These are phyloP conservation scores for Oceanodroma tethys DNA, from an alignment of 2,113 vertebrate genomes.

Conservation along the genomic window DNA sequence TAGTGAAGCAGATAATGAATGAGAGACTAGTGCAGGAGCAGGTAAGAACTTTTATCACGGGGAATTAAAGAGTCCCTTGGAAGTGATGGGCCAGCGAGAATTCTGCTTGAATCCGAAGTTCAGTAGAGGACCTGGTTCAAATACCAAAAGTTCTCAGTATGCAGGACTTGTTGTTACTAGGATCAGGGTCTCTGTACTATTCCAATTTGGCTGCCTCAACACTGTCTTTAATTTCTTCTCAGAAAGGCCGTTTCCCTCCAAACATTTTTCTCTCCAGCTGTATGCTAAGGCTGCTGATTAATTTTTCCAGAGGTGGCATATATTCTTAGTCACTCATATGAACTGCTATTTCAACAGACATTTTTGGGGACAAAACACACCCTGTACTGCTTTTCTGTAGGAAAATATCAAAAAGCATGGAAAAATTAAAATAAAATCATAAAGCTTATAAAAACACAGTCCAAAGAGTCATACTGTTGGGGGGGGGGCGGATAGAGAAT, in stretches of 20 bases:
- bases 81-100: not conserved
- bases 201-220: not conserved
- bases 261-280: not conserved
- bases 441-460: not conserved
- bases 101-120: not conserved
- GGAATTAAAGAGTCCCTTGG: not conserved
- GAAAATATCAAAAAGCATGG: not conserved
- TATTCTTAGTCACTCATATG: not conserved
- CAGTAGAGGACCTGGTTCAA: not conserved
- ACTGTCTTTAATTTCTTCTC: not conserved
- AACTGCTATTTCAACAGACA: not conserved
- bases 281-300: not conserved
- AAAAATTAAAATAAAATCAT: not conserved
- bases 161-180: not conserved
- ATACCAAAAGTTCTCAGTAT: not conserved
- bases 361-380: not conserved
- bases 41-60: not conserved
- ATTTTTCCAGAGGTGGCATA: conserved; percentile 27
- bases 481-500: not conserved
- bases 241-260: not conserved
- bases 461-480: not conserved
- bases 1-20: not conserved
- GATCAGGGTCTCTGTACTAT: not conserved
- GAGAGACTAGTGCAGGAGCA: not conserved
- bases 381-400: not conserved